Conservation (phyloP, 1,140 invertebrate species). For the Neotoxoptera formosana region DNA sequence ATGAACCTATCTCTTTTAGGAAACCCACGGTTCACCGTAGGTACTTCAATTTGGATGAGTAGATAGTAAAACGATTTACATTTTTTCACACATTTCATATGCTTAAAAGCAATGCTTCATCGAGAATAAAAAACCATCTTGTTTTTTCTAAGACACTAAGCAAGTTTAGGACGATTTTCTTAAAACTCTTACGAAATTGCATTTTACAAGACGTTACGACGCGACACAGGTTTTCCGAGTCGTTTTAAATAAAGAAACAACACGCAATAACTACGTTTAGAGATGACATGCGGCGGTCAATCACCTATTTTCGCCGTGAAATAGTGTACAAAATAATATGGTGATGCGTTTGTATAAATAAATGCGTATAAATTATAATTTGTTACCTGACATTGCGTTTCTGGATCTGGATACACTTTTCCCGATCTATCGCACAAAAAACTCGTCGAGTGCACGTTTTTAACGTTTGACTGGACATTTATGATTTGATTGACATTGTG, state of each 20-base stretch:
- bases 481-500: neutral
- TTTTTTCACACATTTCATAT: neutral
- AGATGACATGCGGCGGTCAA: too few species aligned
- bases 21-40: too few species aligned
- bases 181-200: neutral
- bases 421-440: conserved; percentile 59
- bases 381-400: conserved; percentile 61
- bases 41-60: too few species aligned
- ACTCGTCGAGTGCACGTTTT: conserved; percentile 55
- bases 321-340: neutral
- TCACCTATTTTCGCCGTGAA: too few species aligned
- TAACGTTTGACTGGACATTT: conserved; percentile 26
- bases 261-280: neutral
- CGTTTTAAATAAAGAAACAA: neutral
- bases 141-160: neutral
- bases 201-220: neutral
- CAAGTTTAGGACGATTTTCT: neutral
- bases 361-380: neutral
- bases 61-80: neutral
- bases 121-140: neutral
- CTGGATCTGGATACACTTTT: conserved; percentile 60
- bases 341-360: neutral
- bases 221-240: neutral
- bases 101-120: neutral
- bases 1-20: too few species aligned